Conservation (phyloP, 64 coral and sea anemone species). For the Anthopleura sola region DNA sequence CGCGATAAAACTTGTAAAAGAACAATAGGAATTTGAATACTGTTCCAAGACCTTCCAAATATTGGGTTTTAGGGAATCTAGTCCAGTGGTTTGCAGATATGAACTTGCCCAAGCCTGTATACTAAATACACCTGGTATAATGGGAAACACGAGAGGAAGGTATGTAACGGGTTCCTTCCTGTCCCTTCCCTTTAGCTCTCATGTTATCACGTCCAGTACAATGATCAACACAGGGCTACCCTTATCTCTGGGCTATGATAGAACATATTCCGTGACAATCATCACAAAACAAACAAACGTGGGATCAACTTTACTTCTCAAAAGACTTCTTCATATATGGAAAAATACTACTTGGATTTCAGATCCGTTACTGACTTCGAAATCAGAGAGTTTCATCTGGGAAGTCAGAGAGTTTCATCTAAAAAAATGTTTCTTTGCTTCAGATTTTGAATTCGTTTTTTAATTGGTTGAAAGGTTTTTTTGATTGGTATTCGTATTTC, state of each 20-base stretch:
- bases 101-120: background rate
- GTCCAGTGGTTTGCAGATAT: too few relatives aligned
- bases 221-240: background rate
- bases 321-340: background rate
- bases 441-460: too few relatives aligned
- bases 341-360: background rate
- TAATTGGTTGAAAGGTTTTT: background rate
- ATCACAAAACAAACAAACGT: background rate
- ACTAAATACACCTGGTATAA: background rate
- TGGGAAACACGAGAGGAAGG: background rate
- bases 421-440: too few relatives aligned
- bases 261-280: background rate
- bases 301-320: background rate
- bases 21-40: too few relatives aligned
- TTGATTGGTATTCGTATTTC: background rate
- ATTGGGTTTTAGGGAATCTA: too few relatives aligned
- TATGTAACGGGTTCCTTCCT: background rate
- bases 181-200: background rate
- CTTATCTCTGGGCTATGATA: background rate
- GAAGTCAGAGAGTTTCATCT: too few relatives aligned
- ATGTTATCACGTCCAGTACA: background rate
- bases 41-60: too few relatives aligned
- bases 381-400: too few relatives aligned
- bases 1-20: too few relatives aligned
- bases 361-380: too few relatives aligned